Conservation (phyloP, 1,140 invertebrate species). For the Brachionus manjavacas region DNA sequence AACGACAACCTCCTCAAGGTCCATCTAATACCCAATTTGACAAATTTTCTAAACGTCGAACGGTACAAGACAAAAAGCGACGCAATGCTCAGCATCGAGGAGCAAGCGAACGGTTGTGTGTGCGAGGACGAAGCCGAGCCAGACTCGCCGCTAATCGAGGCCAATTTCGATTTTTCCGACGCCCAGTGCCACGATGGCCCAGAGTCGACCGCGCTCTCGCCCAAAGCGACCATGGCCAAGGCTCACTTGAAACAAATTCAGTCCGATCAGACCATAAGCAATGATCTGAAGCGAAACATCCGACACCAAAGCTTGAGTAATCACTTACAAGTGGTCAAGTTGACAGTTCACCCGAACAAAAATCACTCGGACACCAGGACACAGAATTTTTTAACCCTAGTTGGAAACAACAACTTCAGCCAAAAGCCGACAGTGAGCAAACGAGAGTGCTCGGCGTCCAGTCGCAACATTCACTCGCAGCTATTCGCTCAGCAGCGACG, state of each 20-base stretch:
- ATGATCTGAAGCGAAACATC: neutral
- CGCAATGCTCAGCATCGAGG: neutral
- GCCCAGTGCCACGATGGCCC: neutral
- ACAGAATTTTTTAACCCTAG: neutral
- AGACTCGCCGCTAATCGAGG: neutral
- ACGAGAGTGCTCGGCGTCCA: neutral
- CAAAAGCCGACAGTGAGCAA: neutral
- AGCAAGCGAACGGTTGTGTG: neutral
- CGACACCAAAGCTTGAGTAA: neutral
- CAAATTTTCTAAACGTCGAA: neutral
- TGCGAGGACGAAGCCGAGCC: neutral
- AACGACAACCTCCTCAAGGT: constrained; percentile 27
- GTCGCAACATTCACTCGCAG: neutral
- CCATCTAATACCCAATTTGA: constrained; percentile 35
- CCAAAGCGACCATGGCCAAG: neutral
- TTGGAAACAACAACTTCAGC: neutral
- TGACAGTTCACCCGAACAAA: neutral
- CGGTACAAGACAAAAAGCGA: neutral
- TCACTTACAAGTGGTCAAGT: constrained; percentile 7
- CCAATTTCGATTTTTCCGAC: neutral
- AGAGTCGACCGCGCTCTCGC: neutral
- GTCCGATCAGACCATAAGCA: neutral
- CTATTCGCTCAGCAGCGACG: neutral
- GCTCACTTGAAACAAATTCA: neutral
- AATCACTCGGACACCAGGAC: neutral